Evolutionary conservation across 2,888 invertebrate species (phyloP), one percentile per base, ranked within the genome.

Genomic region (Cryptops parisi): DNA sequence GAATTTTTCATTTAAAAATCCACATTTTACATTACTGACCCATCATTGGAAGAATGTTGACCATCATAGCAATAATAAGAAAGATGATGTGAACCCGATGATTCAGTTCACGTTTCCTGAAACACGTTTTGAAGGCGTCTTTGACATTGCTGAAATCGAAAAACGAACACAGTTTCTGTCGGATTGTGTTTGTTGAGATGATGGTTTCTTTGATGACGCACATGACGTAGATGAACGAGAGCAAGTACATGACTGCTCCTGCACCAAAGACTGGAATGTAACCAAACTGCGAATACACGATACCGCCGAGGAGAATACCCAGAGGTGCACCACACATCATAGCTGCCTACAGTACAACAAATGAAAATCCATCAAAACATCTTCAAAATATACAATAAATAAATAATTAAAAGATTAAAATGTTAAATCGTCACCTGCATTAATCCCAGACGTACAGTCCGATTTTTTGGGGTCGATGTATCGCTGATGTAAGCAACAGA

Each of bases 241-340:
- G n/a, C 2, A 62, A 33, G 52, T 67, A 64, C 25, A 66, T 56
- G 2, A 61, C 56, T 49, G 64, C 56, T 55, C 67, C 62, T 48
- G 66, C 60, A 21, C 62, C 58, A 59, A 71, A 71, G 1, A 69
- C 67, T 51, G 64, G 61, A 58, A 65, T 63, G 40, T 57, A 55
- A 23, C 49, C 22, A 2, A 65, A 64, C 15, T 60, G 24, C 40
- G 66, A 61, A 63, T 81, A 79, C 58, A 90, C 72, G 52, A 88
- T 78, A 1, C 90, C 91, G 64, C 88, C 85, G 56, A 83, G 64
- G 24, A 82, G 82, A 4, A 85, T 78, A 44, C 90, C 90, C 1
- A 79, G 74, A 0, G 89, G 49, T 23, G 33, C 33, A 15, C 33
- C 33, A 33, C 33, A 33, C 33, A 33, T 33, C 9, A 33, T 33